phyloP scores from a whole-genome alignment of 2,888 invertebrate species.

The Pediacus dermestoides region DNA sequence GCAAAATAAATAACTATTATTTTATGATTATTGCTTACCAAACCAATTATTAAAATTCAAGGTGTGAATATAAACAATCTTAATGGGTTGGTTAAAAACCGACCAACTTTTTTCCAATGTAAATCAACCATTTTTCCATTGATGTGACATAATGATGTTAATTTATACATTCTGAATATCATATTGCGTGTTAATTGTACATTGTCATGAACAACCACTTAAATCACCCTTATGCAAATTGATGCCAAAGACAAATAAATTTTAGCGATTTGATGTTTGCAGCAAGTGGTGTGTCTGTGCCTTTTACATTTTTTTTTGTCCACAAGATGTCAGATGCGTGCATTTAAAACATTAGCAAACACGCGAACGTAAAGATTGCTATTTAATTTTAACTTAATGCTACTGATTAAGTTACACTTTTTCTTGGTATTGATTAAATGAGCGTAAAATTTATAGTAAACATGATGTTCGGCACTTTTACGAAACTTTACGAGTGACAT shows the following conservation, averaged over 20 bases:
- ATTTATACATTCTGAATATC: conserved; percentile 21
- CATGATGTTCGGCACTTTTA: conserved; percentile 30
- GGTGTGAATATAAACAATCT: conserved; percentile 4
- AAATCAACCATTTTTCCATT: conserved; percentile 4
- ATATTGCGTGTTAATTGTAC: conserved; percentile 40
- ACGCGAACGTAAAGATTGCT: conserved; percentile 37
- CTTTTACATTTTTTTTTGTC: conserved; percentile 1
- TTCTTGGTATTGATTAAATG: conserved; percentile 29
- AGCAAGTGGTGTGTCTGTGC: not conserved
- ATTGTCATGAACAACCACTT: conserved; percentile 38
- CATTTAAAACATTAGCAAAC: conserved; percentile 35
- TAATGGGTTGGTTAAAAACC: conserved; percentile 3
- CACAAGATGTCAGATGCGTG: conserved; percentile 33
- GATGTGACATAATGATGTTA: conserved; percentile 20
- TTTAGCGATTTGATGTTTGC: conserved; percentile 22
- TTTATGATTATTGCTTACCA: too few relatives aligned
- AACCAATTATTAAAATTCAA: not conserved
- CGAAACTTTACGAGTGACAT: conserved; percentile 16
- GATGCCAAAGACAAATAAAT: conserved; percentile 37
- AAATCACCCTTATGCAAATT: conserved; percentile 41
- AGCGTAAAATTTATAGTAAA: conserved; percentile 30
- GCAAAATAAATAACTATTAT: too few relatives aligned
- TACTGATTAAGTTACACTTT: conserved; percentile 42
- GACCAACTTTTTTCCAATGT: not conserved
- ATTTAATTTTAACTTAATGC: conserved; percentile 41